A percentile compares a stretch with the other conserved stretches of the same genome.
phyloP scores from a whole-genome alignment of 2,797 vertebrate genomes.

The Gymnopithys bicolor region DNA sequence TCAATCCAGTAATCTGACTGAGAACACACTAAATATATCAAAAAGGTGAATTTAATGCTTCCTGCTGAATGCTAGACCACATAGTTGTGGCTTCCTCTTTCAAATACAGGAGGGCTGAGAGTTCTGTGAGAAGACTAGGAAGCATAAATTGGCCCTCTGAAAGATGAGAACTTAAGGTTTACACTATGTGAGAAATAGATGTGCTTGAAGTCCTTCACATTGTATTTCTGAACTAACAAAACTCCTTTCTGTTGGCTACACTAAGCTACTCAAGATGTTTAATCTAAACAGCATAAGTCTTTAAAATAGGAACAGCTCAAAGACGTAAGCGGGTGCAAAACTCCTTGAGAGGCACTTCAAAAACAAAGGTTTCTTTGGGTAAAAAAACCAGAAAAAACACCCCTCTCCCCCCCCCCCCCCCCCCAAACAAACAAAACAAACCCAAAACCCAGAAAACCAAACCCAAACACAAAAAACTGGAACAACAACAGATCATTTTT shows the following conservation, averaged over 20 bases:
- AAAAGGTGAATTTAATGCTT: background rate
- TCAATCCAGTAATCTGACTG: background rate
- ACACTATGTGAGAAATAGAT: background rate
- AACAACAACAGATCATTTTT: background rate
- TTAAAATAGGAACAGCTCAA: background rate
- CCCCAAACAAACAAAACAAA: background rate
- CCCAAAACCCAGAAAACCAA: too few species aligned
- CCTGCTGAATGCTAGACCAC: background rate
- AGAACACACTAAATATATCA: background rate
- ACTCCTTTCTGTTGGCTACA: background rate
- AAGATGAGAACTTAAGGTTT: background rate
- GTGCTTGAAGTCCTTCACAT: background rate
- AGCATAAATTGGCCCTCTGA: fast-evolving
- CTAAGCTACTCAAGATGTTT: background rate
- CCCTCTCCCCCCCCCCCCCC: background rate
- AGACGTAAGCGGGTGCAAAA: background rate
- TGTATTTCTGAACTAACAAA: background rate
- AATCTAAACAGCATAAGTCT: background rate
- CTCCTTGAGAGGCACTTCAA: background rate
- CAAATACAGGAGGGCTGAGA: background rate
- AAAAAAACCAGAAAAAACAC: background rate
- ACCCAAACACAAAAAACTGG: background rate
- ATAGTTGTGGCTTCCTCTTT: background rate
- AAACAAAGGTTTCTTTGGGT: background rate
- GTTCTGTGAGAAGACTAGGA: background rate